phyloP scores from a whole-genome alignment of 53 echinoderm and acorn worm species.

The Antedon mediterranea region DNA sequence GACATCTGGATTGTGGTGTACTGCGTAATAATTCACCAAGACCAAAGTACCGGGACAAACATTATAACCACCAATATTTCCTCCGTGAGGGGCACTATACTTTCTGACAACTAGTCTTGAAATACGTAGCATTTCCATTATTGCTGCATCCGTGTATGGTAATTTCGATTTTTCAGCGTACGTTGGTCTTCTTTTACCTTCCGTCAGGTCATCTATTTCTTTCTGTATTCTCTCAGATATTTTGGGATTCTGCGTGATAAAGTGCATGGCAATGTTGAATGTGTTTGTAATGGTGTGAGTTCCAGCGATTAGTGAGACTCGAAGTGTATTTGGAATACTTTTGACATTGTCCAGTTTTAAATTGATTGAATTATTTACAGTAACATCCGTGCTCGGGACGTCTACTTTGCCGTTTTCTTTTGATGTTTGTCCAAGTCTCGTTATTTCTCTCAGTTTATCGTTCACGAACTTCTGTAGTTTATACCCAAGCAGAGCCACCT shows the following conservation, averaged over 20 bases:
- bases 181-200: not conserved
- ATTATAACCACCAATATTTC: not conserved
- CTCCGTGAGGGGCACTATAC: not conserved
- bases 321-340: not conserved
- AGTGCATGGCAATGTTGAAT: not conserved
- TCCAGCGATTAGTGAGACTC: not conserved
- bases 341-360: not conserved
- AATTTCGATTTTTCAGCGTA: not conserved
- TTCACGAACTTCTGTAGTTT: not conserved
- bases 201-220: not conserved
- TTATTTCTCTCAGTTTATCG: not conserved
- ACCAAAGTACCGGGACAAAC: not conserved
- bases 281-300: not conserved
- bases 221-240: not conserved
- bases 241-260: not conserved
- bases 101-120: not conserved
- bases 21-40: conserved; percentile 3
- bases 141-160: not conserved
- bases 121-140: not conserved
- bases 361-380: not conserved
- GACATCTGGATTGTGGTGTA: conserved; percentile 14
- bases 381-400: not conserved
- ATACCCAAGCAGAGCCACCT: not conserved
- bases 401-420: no score
- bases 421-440: no score